phyloP scores from a whole-genome alignment of 2,797 vertebrate genomes.

The Chlorospingus semifuscus region DNA sequence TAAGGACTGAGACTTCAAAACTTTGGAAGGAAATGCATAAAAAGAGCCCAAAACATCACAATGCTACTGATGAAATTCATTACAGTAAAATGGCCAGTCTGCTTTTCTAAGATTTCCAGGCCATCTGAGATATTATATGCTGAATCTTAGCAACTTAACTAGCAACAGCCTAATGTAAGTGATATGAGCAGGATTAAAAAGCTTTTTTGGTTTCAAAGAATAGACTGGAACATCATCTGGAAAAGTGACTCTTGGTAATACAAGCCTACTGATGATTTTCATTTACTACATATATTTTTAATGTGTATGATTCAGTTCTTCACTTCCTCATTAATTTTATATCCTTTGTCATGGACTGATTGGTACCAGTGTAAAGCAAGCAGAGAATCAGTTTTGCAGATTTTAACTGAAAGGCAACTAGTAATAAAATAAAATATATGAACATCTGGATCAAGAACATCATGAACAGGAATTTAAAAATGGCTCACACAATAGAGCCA shows the following conservation, averaged over 20 bases:
- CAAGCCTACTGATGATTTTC: background rate
- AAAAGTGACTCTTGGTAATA: background rate
- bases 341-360: background rate
- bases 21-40: background rate
- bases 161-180: background rate
- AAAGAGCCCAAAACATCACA: background rate
- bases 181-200: background rate
- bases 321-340: background rate
- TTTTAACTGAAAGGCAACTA: background rate
- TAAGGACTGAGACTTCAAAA: background rate
- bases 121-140: background rate
- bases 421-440: background rate
- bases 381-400: background rate
- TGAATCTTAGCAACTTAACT: background rate
- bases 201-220: background rate
- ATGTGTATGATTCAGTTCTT: background rate
- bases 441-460: background rate
- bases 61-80: background rate
- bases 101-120: background rate
- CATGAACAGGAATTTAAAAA: background rate
- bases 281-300: background rate
- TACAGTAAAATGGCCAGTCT: background rate
- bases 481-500: background rate
- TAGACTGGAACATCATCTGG: background rate
- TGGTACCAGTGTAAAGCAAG: background rate